Evolutionary conservation across 2,113 vertebrate genomes (phyloP).

Genomic region (Lepidothrix coronata): DNA sequence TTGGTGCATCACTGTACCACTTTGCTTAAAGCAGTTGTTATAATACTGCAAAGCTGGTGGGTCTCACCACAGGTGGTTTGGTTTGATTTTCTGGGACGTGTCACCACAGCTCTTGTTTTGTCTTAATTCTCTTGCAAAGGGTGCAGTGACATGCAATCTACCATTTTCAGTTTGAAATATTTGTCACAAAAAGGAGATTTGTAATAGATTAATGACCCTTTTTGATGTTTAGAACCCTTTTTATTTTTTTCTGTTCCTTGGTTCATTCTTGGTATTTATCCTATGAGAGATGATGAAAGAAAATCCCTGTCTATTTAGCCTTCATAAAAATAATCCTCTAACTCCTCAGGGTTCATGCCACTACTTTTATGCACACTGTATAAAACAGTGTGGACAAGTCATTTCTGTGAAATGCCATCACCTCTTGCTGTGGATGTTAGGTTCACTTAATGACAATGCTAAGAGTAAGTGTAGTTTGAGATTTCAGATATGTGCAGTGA

Average conservation of each 20-base stretch:
- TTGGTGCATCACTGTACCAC: neutral
- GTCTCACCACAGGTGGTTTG: neutral
- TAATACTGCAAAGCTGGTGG: neutral
- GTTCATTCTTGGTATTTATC: neutral
- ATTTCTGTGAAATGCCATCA: neutral
- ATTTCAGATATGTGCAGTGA: neutral
- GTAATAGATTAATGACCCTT: neutral
- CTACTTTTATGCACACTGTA: neutral
- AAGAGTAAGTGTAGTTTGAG: neutral
- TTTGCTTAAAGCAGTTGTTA: neutral
- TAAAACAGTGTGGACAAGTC: neutral
- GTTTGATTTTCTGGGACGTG: neutral
- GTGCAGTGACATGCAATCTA: neutral
- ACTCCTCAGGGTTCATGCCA: neutral
- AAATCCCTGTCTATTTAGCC: neutral
- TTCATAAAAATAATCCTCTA: neutral
- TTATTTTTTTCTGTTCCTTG: neutral
- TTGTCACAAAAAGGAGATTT: neutral
- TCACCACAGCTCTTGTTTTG: neutral
- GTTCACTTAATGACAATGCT: neutral
- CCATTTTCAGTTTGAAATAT: neutral
- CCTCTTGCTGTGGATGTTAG: neutral
- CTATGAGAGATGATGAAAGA: fast-evolving
- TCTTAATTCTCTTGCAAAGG: neutral
- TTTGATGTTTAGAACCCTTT: neutral